Base-by-base conservation (phyloP, 2,797 vertebrate species). In the Spatula versicolor region DNA sequence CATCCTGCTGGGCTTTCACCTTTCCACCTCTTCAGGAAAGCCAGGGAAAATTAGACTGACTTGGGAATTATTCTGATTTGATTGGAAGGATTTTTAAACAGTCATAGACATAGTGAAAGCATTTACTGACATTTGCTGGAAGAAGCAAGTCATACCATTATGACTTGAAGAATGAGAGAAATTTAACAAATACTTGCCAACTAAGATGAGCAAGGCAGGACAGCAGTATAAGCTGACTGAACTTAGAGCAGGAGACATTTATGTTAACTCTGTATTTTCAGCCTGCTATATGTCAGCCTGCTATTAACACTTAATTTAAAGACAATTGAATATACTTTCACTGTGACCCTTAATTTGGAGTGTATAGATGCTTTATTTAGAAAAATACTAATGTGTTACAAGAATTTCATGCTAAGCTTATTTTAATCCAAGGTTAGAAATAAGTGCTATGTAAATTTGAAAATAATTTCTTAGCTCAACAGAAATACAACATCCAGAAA, bases 1-100 rank as follows among this genome's bases (percentile, higher is more conserved):
- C 21, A 45, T 78, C 86, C 84, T 89, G 91, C 88, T 90, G 84
- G 92, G 94, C 45, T 94, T 94, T 94, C 82, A 94, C 87, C 76
- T 94, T 84, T 89, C 92, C 31, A 94, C 71, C 88, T 81, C 88
- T 64, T 18, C 72, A 69, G 39, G 23, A 95, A 87, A 94, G 55
- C 21, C 43, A 93, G 73, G 41, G 69, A 85, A 95, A 81, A 83
- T 87, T 78, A 87, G 66, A 59, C 37, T 59, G 54, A 39, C 75
- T 71, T 80, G 23, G 26, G 72, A 48, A 77, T 26, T 30, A 37
- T 50, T 91, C 52, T 94, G 78, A 85, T 96, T 95, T 95, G 37
- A 55, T 77, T 93, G 82, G 93, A 94, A 92, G 77, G 33, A 41
- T 26, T 85, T 94, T 92, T 81, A 77, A 90, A 59, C 60, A 78